A percentile compares a stretch with the other conserved stretches of the same genome.
Evolutionary conservation across 2,113 vertebrate genomes (phyloP).

Genomic region (Muntiacus muntjak): DNA sequence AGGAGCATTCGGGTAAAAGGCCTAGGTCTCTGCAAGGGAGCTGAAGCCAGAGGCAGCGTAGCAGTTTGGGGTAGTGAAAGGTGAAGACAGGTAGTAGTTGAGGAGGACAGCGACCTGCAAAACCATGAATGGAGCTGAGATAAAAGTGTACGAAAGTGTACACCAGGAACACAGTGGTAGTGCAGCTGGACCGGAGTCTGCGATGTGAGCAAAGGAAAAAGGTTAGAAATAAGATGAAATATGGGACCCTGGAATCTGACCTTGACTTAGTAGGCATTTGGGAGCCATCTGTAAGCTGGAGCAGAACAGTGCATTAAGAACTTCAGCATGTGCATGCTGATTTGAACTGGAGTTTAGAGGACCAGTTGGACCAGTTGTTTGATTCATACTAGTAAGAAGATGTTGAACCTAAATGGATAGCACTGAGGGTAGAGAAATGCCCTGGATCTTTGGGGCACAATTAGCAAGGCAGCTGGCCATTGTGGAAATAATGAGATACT

Average conservation of each 20-base stretch:
- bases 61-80: neutral
- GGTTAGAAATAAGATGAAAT: neutral
- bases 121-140: neutral
- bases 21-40: neutral
- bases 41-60: neutral
- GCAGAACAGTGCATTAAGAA: neutral
- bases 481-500: neutral
- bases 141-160: neutral
- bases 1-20: neutral
- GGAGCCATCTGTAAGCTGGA: neutral
- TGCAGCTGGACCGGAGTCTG: neutral
- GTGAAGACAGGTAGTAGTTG: too few species aligned
- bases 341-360: neutral
- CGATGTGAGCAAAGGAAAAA: neutral
- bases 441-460: neutral
- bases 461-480: neutral
- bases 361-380: neutral
- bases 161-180: neutral
- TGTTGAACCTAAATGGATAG: neutral
- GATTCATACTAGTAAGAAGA: neutral
- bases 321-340: too few species aligned
- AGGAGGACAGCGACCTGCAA: neutral
- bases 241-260: neutral
- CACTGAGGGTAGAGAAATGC: neutral
- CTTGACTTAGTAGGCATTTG: neutral